Evolutionary conservation across 2,797 vertebrate species (phyloP), one percentile per base, ranked within the genome.

Genomic region (Galago senegalensis): DNA sequence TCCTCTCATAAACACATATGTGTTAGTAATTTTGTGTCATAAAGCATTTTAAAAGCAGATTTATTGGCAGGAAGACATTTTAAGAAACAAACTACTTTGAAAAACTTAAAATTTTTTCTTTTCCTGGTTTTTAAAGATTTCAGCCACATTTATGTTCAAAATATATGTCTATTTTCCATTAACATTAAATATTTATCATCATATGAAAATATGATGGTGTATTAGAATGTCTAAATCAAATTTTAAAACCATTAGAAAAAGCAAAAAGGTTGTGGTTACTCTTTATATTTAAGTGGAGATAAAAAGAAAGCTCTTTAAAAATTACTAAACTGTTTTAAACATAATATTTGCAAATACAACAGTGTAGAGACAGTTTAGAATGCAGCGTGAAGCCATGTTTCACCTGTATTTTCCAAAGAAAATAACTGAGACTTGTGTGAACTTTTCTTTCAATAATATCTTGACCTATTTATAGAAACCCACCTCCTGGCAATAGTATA

Each of bases 111-210:
- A 85, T 96, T 58, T 96, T 40, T 93, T n/a, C 80, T 97, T 95
- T 95, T 58, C 81, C 70, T 94, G 25, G 70, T 92, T 98, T 96
- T 92, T 83, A 88, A 96, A 96, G 53, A 94, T 91, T 96, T 97
- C 37, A 89, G 80, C 70, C 87, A 91, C 60, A 65, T 86, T 97
- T 96, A 72, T 67, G 43, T 96, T 87, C 89, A 97, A 94, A 97
- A 95, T 85, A 87, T 84, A 93, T 65, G 77, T 29, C 63, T 83
- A 67, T 79, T 91, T 95, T 89, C 96, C 95, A 97, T 97, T 97
- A 97, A 87, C 96, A 97, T 98, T 98, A 97, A 98, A 97, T 97
- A 97, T 98, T 97, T 93, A 97, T 91, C 77, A 87, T 67, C 58
- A 89, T 75, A 43, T 93, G 89, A 93, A 97, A 97, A 95, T 83